phyloP scores from a whole-genome alignment of 1,140 invertebrate species.

The Penaeus japonicus region DNA sequence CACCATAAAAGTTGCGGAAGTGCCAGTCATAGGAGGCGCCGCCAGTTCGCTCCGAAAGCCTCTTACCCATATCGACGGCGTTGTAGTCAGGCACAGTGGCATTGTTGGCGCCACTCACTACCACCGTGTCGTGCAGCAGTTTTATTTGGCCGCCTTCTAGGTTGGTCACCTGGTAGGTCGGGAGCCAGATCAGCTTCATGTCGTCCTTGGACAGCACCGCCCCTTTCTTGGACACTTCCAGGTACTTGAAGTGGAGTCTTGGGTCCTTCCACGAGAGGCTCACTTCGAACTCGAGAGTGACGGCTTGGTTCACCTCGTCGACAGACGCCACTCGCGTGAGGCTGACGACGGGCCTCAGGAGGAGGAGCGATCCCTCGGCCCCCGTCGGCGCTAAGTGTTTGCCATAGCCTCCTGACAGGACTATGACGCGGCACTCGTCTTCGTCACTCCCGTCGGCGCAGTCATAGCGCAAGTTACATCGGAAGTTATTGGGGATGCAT shows the following conservation, averaged over 20 bases:
- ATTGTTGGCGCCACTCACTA: background rate
- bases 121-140: background rate
- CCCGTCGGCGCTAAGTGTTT: conserved; percentile 17
- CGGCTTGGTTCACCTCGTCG: conserved; percentile 27
- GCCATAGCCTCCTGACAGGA: background rate
- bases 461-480: conserved; percentile 65
- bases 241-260: conserved; percentile 21
- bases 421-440: conserved; percentile 9
- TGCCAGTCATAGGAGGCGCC: no score
- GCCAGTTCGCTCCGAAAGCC: no score
- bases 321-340: conserved; percentile 38
- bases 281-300: conserved; percentile 37
- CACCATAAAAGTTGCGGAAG: no score
- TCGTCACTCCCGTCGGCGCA: conserved; percentile 66
- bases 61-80: conserved; percentile 31
- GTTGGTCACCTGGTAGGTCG: conserved; percentile 25
- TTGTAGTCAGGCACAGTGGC: conserved; percentile 11
- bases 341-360: background rate
- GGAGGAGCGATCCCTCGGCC: background rate
- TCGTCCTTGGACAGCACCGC: conserved; percentile 31
- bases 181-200: conserved; percentile 29
- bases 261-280: conserved; percentile 27
- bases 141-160: conserved; percentile 25
- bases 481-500: conserved; percentile 64
- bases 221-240: background rate